Evolutionary conservation across 2,888 invertebrate species (phyloP), one percentile per base, ranked within the genome.

Genomic region (Pheosia gnoma): DNA sequence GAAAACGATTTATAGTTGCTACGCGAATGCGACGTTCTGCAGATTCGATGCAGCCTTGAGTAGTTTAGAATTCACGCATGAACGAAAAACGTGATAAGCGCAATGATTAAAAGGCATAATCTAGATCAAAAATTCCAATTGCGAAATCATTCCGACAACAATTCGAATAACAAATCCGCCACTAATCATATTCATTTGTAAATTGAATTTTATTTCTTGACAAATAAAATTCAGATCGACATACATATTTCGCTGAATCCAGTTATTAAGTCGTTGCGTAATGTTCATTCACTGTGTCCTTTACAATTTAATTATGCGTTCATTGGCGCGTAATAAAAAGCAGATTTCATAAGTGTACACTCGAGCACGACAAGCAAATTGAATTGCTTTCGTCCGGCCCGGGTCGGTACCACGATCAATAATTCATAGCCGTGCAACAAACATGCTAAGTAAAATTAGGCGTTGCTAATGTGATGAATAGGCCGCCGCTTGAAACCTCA

Each of bases 401-500:
- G 11, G 13, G 51, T 7, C 51, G 51, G 25, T 51, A 25, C 25
- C 11, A 3, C 13, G 25, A 51, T 51, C 51, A 51, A 49, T 47
- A 49, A 51, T 47, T 25, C 51, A 51, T 51, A 51, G 25, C 58
- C 57, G 61, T 59, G 57, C 59, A 63, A 9, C 49, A 51, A 51
- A 51, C 25, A 25, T 9, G 51, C 25, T 57, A 45, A 45, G 57
- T 45, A 57, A 57, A 45, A 57, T 45, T 57, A 57, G 57, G 73
- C 74, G 67, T 77, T 72, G 73, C 70, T 75, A 78, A 79, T 73
- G 67, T 74, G 67, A 70, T 68, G 57, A 65, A 63, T 62, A 66
- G 61, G 72, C 69, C 67, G 74, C 67, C 72, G 71, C 68, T 53
- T 36, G 80, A 83, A 85, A 82, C 80, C 85, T 79, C 77, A 79